Evolutionary conservation across 2,797 vertebrate genomes (phyloP).

Genomic region (Alouatta caraya): DNA sequence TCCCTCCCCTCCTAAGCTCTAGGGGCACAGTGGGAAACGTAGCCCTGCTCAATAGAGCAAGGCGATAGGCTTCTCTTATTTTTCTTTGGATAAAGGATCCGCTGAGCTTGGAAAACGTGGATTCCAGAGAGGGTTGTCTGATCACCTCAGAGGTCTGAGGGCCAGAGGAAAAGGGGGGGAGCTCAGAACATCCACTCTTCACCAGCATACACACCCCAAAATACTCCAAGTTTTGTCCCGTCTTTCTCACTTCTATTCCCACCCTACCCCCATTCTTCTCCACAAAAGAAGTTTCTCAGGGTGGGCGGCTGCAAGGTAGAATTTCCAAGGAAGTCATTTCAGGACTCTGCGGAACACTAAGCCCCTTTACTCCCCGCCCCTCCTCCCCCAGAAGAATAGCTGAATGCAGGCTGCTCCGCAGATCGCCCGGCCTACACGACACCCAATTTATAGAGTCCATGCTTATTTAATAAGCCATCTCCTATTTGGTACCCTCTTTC

Average conservation of each 20-base stretch:
- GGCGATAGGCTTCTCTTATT: slow-evolving; percentile 57
- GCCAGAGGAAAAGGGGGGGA: neutral
- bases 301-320: neutral
- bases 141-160: slow-evolving; percentile 3
- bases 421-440: neutral
- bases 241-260: neutral
- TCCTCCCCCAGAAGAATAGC: slow-evolving; percentile 3
- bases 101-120: slow-evolving; percentile 66
- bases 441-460: neutral
- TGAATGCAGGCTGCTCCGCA: neutral
- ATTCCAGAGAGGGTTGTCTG: slow-evolving; percentile 52
- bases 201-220: neutral
- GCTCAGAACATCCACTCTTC: neutral
- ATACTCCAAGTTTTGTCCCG: neutral
- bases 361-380: neutral
- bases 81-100: slow-evolving; percentile 71
- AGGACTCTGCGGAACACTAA: neutral
- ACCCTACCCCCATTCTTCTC: neutral
- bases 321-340: slow-evolving; percentile 50
- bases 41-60: slow-evolving; percentile 54
- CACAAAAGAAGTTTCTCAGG: slow-evolving; percentile 51
- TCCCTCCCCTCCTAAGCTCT: neutral
- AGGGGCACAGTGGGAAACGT: slow-evolving; percentile 53
- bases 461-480: slow-evolving; percentile 7
- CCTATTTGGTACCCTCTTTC: neutral